Percentiles rank a stretch among this genome's conserved stretches.
Evolutionary conservation across 2,888 invertebrate genomes (phyloP).

Genomic region (Epicampocera succincta): DNA sequence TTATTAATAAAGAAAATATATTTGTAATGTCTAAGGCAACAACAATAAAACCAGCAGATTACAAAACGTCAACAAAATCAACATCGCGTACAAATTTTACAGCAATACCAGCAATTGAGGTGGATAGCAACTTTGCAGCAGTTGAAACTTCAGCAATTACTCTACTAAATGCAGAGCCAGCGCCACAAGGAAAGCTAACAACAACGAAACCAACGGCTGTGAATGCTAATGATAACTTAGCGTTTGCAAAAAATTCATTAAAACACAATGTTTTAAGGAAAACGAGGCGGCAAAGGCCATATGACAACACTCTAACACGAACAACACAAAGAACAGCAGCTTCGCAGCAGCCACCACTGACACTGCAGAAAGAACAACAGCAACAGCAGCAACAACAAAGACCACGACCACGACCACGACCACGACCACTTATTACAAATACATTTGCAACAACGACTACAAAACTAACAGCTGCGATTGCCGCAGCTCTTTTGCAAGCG

Average conservation of each 20-base stretch:
- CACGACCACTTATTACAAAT: constrained; percentile 49
- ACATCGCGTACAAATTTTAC: constrained; percentile 54
- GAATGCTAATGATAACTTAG: constrained; percentile 62
- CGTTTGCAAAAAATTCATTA: constrained; percentile 49
- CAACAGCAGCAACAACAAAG: constrained; percentile 34
- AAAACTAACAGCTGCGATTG: constrained; percentile 70
- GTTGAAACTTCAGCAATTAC: constrained; percentile 39
- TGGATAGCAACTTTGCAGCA: constrained; percentile 37
- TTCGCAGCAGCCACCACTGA: constrained; percentile 21
- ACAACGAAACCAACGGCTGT: constrained; percentile 43
- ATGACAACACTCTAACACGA: constrained; percentile 37
- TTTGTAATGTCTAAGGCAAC: constrained; percentile 71
- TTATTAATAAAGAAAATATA: constrained; percentile 48
- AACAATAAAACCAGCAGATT: constrained; percentile 54
- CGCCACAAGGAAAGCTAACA: constrained; percentile 13
- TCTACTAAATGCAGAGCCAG: constrained; percentile 1
- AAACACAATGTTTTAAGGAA: constrained; percentile 61
- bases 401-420: constrained; percentile 53
- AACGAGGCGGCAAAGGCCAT: constrained; percentile 57
- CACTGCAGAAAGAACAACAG: constrained; percentile 33
- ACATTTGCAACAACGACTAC: constrained; percentile 58
- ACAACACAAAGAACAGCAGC: constrained; percentile 31
- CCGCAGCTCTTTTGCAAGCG: constrained; percentile 60
- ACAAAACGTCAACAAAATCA: constrained; percentile 61
- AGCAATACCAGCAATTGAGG: constrained; percentile 63